A percentile compares a stretch with the other conserved stretches of the same genome.
Conservation (phyloP, 2,113 vertebrate species). For the Pomatostomus ruficeps region DNA sequence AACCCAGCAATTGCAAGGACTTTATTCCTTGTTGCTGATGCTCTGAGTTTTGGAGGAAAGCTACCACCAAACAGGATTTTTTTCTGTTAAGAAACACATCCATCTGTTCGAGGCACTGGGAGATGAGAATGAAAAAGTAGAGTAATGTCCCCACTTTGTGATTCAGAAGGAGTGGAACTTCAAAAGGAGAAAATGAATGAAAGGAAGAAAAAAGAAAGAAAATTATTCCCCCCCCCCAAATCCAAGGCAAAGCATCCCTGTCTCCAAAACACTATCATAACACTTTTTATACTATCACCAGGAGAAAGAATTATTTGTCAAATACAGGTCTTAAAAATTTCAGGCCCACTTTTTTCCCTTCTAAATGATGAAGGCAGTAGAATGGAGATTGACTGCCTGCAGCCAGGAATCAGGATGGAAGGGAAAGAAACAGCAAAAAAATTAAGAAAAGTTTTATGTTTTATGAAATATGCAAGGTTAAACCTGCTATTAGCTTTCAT, state of each 20-base stretch:
- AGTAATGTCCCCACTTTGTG: background rate
- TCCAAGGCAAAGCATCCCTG: background rate
- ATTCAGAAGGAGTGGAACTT: background rate
- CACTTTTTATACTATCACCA: background rate
- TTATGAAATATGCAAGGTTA: background rate
- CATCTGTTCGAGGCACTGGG: background rate
- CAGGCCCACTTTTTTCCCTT: background rate
- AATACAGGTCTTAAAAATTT: background rate
- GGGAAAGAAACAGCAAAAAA: background rate
- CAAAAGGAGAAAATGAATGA: background rate
- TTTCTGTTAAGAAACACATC: background rate
- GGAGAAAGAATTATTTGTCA: background rate
- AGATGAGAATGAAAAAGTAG: background rate
- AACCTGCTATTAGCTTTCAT: background rate
- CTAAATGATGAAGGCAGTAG: background rate
- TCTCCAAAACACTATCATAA: background rate
- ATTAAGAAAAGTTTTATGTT: background rate
- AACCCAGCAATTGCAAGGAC: background rate
- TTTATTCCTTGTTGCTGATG: background rate
- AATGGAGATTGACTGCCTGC: background rate
- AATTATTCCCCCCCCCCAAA: background rate
- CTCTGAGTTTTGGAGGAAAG: background rate
- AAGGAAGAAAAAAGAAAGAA: background rate
- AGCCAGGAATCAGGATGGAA: background rate
- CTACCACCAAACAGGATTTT: background rate